These are phyloP conservation scores for Galeopterus variegatus DNA, from an alignment of 2,113 vertebrate genomes.

Conservation along the genomic window DNA sequence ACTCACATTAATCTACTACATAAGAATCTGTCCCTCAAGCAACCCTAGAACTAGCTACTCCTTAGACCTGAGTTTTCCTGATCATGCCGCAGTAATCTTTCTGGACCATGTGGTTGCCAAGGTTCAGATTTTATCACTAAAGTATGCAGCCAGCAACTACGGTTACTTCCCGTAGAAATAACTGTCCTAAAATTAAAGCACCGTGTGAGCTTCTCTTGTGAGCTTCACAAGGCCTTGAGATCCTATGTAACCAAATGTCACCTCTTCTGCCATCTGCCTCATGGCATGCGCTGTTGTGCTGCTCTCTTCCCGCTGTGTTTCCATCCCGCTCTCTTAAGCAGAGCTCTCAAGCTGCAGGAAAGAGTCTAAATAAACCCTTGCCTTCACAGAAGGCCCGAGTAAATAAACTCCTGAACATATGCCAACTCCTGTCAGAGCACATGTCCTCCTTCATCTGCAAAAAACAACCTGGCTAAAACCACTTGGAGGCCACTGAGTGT, in stretches of 20 bases:
- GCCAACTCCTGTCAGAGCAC: conserved; percentile 34
- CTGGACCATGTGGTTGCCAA: neutral
- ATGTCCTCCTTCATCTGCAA: neutral
- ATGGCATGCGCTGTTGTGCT: neutral
- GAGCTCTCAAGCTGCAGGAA: neutral
- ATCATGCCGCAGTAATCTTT: neutral
- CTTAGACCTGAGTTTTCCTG: neutral
- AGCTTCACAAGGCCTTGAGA: neutral
- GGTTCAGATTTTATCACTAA: neutral
- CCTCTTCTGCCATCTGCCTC: conserved; percentile 64
- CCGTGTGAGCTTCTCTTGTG: neutral
- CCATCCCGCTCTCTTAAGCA: neutral
- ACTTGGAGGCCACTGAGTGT: neutral
- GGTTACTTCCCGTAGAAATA: neutral
- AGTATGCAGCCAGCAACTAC: neutral
- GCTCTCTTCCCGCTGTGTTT: neutral
- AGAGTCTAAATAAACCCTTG: conserved; percentile 25
- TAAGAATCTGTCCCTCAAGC: neutral
- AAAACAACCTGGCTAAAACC: neutral
- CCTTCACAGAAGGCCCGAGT: conserved; percentile 1
- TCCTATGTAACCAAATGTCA: conserved; percentile 18
- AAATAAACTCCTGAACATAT: neutral
- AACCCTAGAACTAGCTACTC: neutral
- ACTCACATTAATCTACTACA: neutral
- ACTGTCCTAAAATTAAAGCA: conserved; percentile 9